Evolutionary conservation across 2,888 invertebrate species (phyloP), one percentile per base, ranked within the genome.

Genomic region (Cerastoderma edule): DNA sequence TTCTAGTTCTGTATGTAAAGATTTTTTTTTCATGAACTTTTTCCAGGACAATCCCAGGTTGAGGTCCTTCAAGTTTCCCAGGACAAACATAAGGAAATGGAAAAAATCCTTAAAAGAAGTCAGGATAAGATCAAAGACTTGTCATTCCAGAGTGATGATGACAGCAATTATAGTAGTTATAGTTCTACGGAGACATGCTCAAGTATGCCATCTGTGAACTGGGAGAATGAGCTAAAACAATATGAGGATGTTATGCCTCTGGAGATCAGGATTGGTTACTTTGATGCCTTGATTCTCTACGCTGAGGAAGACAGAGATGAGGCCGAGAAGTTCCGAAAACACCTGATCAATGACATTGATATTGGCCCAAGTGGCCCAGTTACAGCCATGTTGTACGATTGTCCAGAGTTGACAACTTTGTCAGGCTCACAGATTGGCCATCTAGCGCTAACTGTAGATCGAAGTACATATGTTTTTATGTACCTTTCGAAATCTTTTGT

Each of bases 401-500:
- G 77, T 27, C 67, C 79, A 24, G 83, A 83, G 19, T 63, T 88
- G 39, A 71, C 67, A 2, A 64, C 76, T 8, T 27, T 78, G 6
- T 54, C 75, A 6, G 75, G 76, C 0, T 74, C 73, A 6, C 66
- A 67, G 13, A 66, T 86, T 8, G 64, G 67, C 1, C 79, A 79
- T 73, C 73, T 89, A 57, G 83, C 80, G 30, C 24, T 35, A 22
- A 83, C 79, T 5, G 75, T 90, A 33, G 69, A 83, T 0, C 68
- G 87, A 72, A 87, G 88, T 76, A 90, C 89, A 2, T 90, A 85
- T 63, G 83, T 87, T 6, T 88, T 90, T 75, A 77, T 90, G 27
- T 89, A 78, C 67, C 65, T 90, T 30, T 88, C 88, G 0, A 74
- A 83, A 67, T 57, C 67, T 13, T 89, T 90, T 67, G 80, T 83